Evolutionary conservation across 1,140 invertebrate genomes (phyloP).

Genomic region (Magallana ariakensis): DNA sequence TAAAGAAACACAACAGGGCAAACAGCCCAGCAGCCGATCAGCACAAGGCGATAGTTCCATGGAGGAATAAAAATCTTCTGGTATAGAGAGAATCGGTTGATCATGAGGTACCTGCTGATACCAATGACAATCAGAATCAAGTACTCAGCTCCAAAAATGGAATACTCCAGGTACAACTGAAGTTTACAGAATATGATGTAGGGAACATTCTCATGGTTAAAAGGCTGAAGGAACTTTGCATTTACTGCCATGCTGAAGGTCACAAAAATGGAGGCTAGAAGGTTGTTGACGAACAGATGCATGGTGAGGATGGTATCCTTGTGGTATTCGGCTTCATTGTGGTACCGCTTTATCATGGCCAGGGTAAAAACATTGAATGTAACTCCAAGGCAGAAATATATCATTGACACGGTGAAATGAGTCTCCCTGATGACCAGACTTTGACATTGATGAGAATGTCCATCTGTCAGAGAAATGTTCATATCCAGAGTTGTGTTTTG

Average conservation of each 20-base stretch:
- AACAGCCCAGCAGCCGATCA: background rate
- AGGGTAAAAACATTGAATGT: background rate
- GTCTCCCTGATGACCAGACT: background rate
- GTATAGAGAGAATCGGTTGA: background rate
- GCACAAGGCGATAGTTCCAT: background rate
- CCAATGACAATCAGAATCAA: background rate
- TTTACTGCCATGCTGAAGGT: slow-evolving; percentile 2
- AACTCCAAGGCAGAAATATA: slow-evolving; percentile 16
- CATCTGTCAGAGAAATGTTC: background rate
- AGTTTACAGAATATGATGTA: background rate
- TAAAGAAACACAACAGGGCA: slow-evolving; percentile 15
- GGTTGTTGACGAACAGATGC: slow-evolving; percentile 19
- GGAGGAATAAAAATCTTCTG: background rate
- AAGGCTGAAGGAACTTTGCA: background rate
- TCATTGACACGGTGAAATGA: background rate
- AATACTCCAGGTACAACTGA: slow-evolving; percentile 1
- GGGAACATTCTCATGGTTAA: background rate
- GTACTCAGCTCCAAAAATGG: slow-evolving; percentile 23
- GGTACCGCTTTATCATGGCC: background rate
- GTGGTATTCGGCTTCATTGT: background rate
- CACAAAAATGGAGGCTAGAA: background rate
- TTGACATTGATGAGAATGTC: background rate
- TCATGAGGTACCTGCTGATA: slow-evolving; percentile 26
- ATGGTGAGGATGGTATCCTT: slow-evolving; percentile 18
- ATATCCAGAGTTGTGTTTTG: background rate